These are phyloP conservation scores for Amblyopsis rosae DNA, from an alignment of 2,113 vertebrate species.

Conservation along the genomic window DNA sequence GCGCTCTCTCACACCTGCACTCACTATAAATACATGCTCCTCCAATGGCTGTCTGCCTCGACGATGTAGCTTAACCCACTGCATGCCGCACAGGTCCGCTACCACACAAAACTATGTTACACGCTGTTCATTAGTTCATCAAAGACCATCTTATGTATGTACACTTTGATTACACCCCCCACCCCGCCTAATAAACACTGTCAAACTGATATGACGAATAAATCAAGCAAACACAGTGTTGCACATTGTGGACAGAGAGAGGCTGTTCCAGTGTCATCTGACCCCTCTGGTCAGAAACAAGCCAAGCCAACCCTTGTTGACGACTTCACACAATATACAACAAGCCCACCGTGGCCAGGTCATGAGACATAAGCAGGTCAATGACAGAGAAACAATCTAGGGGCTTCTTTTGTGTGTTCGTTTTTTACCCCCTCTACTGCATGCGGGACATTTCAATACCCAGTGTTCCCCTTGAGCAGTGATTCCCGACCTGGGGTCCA, in stretches of 20 bases:
- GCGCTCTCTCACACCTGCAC: slow-evolving; percentile 17
- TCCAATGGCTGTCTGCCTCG: slow-evolving; percentile 7
- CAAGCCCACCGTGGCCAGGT: slow-evolving; percentile 54
- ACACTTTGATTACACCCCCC: too few species aligned
- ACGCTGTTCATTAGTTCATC: neutral
- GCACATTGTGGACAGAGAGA: neutral
- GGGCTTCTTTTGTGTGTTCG: slow-evolving; percentile 15
- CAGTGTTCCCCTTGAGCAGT: slow-evolving; percentile 19
- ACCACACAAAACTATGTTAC: neutral
- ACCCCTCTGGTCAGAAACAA: neutral
- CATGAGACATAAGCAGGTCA: slow-evolving; percentile 62
- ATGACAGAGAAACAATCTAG: slow-evolving; percentile 55
- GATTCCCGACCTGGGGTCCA: too few species aligned
- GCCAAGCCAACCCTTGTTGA: slow-evolving; percentile 12
- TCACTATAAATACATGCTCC: slow-evolving; percentile 17
- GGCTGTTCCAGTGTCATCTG: neutral
- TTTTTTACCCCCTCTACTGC: slow-evolving; percentile 30
- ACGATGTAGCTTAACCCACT: slow-evolving; percentile 14
- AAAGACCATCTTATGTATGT: too few species aligned
- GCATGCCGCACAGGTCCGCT: neutral
- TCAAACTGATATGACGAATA: too few species aligned
- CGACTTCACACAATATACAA: slow-evolving; percentile 33
- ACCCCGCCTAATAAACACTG: too few species aligned
- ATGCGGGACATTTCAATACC: slow-evolving; percentile 52
- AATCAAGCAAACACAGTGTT: neutral